Conservation (phyloP, 2,888 invertebrate species). For the Lasiommata megera region DNA sequence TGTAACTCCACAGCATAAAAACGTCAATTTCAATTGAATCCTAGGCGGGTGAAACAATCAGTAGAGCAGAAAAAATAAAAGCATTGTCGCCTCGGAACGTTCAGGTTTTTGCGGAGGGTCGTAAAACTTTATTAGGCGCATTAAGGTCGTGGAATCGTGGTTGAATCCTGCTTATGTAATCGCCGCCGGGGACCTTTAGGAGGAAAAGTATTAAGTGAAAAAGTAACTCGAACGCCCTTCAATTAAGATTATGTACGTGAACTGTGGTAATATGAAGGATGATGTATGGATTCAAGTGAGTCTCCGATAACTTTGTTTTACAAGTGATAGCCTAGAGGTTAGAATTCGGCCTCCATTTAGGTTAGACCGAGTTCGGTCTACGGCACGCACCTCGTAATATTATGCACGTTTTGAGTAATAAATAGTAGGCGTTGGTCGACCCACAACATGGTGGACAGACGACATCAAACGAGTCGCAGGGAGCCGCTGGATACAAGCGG, state of each 20-base stretch:
- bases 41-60: constrained; percentile 64
- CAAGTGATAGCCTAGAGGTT: too few relatives aligned
- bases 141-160: constrained; percentile 80
- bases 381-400: too few relatives aligned
- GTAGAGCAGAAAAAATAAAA: constrained; percentile 78
- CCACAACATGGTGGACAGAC: too few relatives aligned
- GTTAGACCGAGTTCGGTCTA: too few relatives aligned
- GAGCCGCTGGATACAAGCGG: too few relatives aligned
- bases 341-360: too few relatives aligned
- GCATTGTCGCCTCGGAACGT: constrained; percentile 77
- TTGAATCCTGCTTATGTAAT: constrained; percentile 81
- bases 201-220: constrained; percentile 79
- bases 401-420: too few relatives aligned
- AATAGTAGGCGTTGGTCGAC: too few relatives aligned
- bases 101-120: constrained; percentile 77
- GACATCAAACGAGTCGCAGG: too few relatives aligned
- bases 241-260: constrained; percentile 1
- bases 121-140: constrained; percentile 80
- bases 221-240: constrained; percentile 50
- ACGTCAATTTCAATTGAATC: constrained; percentile 37
- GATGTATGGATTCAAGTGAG: too few relatives aligned
- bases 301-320: too few relatives aligned
- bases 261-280: neutral
- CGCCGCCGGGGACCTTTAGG: constrained; percentile 75
- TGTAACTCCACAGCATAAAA: neutral